Evolutionary conservation across 2,797 vertebrate species (phyloP), one percentile per base, ranked within the genome.

Genomic region (Acrocephalus scirpaceus): DNA sequence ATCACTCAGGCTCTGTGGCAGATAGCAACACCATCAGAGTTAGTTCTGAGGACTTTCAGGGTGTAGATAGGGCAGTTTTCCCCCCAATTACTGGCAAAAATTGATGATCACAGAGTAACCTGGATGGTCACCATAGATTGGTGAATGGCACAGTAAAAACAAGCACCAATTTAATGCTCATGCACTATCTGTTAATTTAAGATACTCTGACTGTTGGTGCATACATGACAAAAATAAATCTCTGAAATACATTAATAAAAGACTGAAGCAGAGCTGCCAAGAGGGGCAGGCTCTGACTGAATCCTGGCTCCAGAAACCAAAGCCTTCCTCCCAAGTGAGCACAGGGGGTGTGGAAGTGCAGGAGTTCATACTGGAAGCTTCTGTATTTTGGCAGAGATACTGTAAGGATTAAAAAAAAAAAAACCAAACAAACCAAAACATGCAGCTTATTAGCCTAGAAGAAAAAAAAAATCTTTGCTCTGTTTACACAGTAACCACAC

Each of bases 401-500:
- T 34, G 1, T 7, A 53, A 77, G 27, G 10, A 60, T 60, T 60
- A 10, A 15, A 11, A 16, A 14, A 50, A 48, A 34, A 10, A 12
- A 22, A 17, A 6, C 34, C 20, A n/a, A 61, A 20, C 13, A 38
- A 79, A 51, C 27, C 51, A 64, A 71, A 84, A 14, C 57, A 77
- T 7, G 21, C 13, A 83, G 34, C 47, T 86, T 32, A 67, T 90
- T 96, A 88, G 72, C 91, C 85, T 67, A 84, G 85, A 84, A 94
- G 76, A 81, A 92, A 54, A 93, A 93, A 50, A 54, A 93, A 93
- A 50, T 47, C 69, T 90, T n/a, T 42, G 75, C 14, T 84, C 23
- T 96, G 87, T 95, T 93, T 83, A 92, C 40, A 42, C 47, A 57
- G 73, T 78, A 94, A 96, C 87, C 91, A 94, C 95, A 95, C 91